Base-by-base conservation (phyloP, 1,140 invertebrate genomes). In the Sesamia nonagrioides region DNA sequence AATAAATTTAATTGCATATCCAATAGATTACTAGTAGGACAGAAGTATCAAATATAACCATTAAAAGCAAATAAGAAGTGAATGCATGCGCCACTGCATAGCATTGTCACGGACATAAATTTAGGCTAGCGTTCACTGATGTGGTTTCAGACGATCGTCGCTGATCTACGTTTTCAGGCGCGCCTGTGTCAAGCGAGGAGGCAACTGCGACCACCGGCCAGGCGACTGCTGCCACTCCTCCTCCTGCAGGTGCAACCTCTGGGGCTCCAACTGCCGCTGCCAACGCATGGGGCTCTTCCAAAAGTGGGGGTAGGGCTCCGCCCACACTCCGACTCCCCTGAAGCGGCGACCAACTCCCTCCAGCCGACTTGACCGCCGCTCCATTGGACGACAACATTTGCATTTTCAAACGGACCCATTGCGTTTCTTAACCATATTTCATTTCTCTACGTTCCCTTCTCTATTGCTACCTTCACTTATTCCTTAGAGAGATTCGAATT, bases 241-340 rank as follows among this genome's bases (percentile, higher is more conserved):
- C 79, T 97, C 97, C 27, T 98, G 98, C 95, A 96, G 98, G 50
- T 98, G 98, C 96, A 98, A 98, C 93, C 95, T 98, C 6, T 98
- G 98, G 98, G 98, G 98, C 27, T 97, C 97, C 84, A 98, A 98
- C 95, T 98, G 98, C 93, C 96, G 97, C 83, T 98, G 98, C 93
- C 98, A 98, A 92, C 96, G 98, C 81, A 97, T 97, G 96, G 98
- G 98, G 52, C 96, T 98, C 84, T 98, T 98, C 96, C 98, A 98
- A 91, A 98, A 98, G 94, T 98, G 97, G 97, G 98, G 98, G 84
- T 97, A 96, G 96, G 86, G 56, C 58, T 61, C 17, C 63, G 33
- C 37, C 60, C n/a, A 13, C 72, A 33, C n/a, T 33, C 21, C 42
- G 77, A 84, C 82, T 80, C 86, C 82, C 63, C 66, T 85, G 88